Evolutionary conservation across 2,113 vertebrate genomes (phyloP).

Genomic region (Catagonus wagneri): DNA sequence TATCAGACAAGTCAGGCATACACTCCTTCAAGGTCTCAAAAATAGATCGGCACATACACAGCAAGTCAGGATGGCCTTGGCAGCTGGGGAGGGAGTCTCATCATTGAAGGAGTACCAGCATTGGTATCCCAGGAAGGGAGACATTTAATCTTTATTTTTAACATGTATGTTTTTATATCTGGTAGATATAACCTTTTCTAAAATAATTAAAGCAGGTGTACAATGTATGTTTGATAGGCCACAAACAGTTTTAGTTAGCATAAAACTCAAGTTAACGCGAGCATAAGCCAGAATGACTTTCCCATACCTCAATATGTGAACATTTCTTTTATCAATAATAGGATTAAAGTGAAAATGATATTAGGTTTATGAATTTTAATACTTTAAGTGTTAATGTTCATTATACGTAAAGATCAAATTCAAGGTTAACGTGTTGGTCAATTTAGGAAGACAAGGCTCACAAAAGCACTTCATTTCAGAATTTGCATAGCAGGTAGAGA

Average conservation of each 20-base stretch:
- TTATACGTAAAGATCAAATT: neutral
- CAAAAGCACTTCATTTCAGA: conserved; percentile 31
- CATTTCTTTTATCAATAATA: neutral
- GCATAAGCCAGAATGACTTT: neutral
- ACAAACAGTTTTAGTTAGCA: neutral
- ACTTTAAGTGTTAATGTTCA: neutral
- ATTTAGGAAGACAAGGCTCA: neutral
- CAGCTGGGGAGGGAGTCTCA: neutral
- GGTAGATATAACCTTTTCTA: neutral
- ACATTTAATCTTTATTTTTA: neutral
- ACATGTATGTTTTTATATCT: neutral
- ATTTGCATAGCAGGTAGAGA: neutral
- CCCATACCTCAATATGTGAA: neutral
- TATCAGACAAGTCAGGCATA: neutral
- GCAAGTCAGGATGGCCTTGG: neutral
- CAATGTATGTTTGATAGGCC: neutral
- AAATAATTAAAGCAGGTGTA: neutral
- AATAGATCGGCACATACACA: neutral
- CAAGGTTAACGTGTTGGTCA: neutral
- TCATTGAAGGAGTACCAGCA: neutral
- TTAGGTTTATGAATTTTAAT: neutral
- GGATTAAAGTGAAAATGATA: neutral
- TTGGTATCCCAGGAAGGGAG: neutral
- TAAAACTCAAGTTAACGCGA: neutral
- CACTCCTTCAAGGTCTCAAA: neutral